phyloP scores from a whole-genome alignment of 2,113 vertebrate species.

The Etheostoma cragini region DNA sequence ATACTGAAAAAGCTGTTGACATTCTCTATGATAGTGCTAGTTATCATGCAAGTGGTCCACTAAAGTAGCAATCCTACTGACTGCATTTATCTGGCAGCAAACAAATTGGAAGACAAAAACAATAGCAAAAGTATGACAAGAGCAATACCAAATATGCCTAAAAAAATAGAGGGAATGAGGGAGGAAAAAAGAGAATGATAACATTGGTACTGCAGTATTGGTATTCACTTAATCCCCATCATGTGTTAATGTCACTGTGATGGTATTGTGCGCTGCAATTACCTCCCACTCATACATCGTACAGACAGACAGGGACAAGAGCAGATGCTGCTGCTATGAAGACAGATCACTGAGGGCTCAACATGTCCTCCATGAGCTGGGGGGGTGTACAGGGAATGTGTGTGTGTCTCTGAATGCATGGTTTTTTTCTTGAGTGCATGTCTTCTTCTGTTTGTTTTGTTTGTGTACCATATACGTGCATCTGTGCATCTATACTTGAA shows the following conservation, averaged over 20 bases:
- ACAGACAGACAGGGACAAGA: constrained; percentile 66
- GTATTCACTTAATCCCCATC: constrained; percentile 77
- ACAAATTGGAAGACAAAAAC: constrained; percentile 51
- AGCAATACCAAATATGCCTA: not conserved
- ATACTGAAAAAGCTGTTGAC: constrained; percentile 59
- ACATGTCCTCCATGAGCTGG: constrained; percentile 25
- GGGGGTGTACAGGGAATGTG: not conserved
- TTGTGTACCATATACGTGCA: not conserved
- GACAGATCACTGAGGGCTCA: constrained; percentile 54
- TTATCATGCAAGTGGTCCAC: constrained; percentile 67
- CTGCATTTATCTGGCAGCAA: constrained; percentile 52
- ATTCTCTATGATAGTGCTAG: constrained; percentile 51
- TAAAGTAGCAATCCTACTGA: constrained; percentile 54
- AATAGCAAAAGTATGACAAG: constrained; percentile 9
- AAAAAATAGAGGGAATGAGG: not conserved
- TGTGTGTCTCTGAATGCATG: not conserved
- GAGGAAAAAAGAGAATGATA: constrained; percentile 26
- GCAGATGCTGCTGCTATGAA: constrained; percentile 74
- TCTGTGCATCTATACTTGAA: not conserved
- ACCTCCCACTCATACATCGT: constrained; percentile 73
- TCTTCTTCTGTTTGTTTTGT: not conserved
- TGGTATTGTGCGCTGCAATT: constrained; percentile 63
- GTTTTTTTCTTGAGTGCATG: not conserved
- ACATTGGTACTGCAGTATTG: constrained; percentile 60
- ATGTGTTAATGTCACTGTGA: constrained; percentile 69